Percentiles rank a stretch among this genome's conserved stretches.
phyloP scores from a whole-genome alignment of 1,140 invertebrate genomes.

The Hirudo medicinalis region DNA sequence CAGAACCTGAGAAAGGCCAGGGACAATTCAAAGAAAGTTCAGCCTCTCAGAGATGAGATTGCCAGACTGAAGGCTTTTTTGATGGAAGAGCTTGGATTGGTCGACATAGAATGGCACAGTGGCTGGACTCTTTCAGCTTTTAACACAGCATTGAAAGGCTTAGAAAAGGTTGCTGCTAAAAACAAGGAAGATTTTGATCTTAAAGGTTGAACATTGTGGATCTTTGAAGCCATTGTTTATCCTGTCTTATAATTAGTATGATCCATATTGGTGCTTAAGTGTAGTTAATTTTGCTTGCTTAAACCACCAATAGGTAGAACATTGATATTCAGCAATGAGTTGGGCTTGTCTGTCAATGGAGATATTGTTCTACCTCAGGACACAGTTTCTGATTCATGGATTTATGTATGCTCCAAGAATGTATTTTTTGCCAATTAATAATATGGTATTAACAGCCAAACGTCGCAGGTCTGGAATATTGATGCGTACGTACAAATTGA shows the following conservation, averaged over 20 bases:
- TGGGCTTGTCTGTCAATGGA: slow-evolving; percentile 72
- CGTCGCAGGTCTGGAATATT: too few relatives aligned
- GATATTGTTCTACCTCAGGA: slow-evolving; percentile 74
- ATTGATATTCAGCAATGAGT: slow-evolving; percentile 70
- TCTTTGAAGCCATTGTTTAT: too few relatives aligned
- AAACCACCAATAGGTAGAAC: slow-evolving; percentile 45
- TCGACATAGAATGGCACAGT: slow-evolving; percentile 58
- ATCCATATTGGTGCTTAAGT: too few relatives aligned
- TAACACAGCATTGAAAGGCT: slow-evolving; percentile 9
- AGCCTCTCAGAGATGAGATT: slow-evolving; percentile 54
- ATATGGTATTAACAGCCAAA: too few relatives aligned
- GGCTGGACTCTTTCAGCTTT: slow-evolving; percentile 55
- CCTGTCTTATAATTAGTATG: too few relatives aligned
- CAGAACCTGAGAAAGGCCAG: slow-evolving; percentile 52
- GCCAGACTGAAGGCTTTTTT: slow-evolving; percentile 49
- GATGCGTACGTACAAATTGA: too few relatives aligned
- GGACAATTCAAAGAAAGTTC: slow-evolving; percentile 48
- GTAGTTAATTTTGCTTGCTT: slow-evolving; percentile 25
- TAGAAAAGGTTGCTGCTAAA: background rate
- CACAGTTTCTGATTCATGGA: slow-evolving; percentile 77
- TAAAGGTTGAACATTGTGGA: too few relatives aligned
- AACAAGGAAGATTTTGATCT: too few relatives aligned
- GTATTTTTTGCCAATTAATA: too few relatives aligned
- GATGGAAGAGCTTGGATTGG: slow-evolving; percentile 46
- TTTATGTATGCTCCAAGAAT: slow-evolving; percentile 53